Conservation (phyloP, 2,797 vertebrate species). For the Prionace glauca region DNA sequence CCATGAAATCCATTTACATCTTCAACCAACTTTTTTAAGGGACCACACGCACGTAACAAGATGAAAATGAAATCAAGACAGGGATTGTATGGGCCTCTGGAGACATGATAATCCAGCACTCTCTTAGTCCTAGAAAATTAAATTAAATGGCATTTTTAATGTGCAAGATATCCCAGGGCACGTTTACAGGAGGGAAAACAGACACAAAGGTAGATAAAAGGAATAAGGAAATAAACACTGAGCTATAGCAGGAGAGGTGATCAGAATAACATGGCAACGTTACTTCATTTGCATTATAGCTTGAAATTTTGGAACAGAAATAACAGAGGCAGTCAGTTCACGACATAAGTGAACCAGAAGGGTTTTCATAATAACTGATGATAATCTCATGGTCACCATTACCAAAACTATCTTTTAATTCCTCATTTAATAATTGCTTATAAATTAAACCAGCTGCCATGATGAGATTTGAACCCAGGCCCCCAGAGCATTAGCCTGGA, state of each 20-base stretch:
- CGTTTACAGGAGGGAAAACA: background rate
- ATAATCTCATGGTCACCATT: too few relatives aligned
- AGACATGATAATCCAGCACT: background rate
- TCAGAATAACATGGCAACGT: background rate
- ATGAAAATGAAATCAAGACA: constrained; percentile 1
- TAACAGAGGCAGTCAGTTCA: background rate
- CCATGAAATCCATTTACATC: background rate
- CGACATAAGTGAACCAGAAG: background rate
- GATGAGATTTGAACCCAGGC: too few relatives aligned
- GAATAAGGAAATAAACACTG: background rate
- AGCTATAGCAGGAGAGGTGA: background rate
- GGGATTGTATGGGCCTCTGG: background rate
- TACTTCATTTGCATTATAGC: background rate
- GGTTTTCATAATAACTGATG: too few relatives aligned
- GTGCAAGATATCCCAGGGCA: background rate
- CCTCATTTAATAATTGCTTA: too few relatives aligned
- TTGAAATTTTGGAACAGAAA: background rate
- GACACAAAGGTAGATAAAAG: background rate
- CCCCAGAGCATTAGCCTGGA: too few relatives aligned
- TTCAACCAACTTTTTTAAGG: background rate
- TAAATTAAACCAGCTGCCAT: too few relatives aligned
- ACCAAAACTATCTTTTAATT: too few relatives aligned
- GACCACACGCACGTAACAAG: background rate
- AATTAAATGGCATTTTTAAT: background rate
- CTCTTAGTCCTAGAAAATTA: background rate